Percentiles rank a stretch among this genome's conserved stretches.
Evolutionary conservation across 2,113 vertebrate genomes (phyloP).

Genomic region (Orycteropus afer): DNA sequence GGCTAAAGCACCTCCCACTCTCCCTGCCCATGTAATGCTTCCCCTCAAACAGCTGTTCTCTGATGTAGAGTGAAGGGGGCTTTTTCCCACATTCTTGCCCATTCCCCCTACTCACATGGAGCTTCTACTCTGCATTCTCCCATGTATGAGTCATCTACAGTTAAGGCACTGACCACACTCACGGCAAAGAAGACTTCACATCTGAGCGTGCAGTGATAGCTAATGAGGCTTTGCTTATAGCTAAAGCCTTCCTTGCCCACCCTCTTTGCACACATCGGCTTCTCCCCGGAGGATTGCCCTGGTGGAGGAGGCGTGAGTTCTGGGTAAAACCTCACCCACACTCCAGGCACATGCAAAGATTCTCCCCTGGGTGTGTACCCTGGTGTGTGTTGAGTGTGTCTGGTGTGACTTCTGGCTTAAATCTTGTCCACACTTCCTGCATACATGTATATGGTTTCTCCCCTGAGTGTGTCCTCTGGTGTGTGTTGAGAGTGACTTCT

Average conservation of each 20-base stretch:
- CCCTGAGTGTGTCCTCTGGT: too few relatives aligned
- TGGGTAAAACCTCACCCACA: too few relatives aligned
- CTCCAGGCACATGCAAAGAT: too few relatives aligned
- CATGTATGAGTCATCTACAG: background rate
- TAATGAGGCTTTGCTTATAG: background rate
- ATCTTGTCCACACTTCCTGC: background rate
- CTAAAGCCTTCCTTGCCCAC: too few relatives aligned
- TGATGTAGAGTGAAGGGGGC: background rate
- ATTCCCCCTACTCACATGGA: background rate
- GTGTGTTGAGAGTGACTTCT: background rate
- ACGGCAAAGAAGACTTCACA: background rate
- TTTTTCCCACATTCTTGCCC: background rate
- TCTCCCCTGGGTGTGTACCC: too few relatives aligned
- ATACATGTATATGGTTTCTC: background rate
- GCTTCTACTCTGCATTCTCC: background rate
- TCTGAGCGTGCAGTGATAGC: background rate
- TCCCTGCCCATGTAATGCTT: background rate
- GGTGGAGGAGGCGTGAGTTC: background rate
- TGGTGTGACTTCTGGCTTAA: background rate
- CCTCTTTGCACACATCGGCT: too few relatives aligned
- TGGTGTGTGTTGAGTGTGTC: too few relatives aligned
- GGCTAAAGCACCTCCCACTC: too few relatives aligned
- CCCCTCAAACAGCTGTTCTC: background rate
- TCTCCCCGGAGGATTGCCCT: background rate
- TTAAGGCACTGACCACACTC: background rate